Conservation (phyloP, 2,888 invertebrate species). For the Zygothrica quintamaculata region DNA sequence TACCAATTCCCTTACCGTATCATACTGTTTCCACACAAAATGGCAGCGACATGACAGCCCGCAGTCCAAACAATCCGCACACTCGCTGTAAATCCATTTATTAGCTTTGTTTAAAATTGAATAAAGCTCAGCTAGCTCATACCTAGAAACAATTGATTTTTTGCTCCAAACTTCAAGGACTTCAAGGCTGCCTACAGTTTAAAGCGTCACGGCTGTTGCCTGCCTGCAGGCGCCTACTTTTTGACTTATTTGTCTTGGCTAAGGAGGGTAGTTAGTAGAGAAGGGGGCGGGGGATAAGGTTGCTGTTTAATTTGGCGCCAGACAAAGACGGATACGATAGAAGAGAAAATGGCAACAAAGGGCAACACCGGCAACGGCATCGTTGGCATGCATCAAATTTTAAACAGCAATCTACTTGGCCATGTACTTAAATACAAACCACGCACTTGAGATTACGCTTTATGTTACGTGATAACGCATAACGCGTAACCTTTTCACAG, state of each 20-base stretch:
- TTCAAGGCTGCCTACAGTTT: slow-evolving; percentile 57
- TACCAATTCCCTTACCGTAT: no score
- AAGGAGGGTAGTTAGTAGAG: not conserved
- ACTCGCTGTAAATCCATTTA: slow-evolving; percentile 67
- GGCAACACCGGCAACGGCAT: slow-evolving; percentile 2
- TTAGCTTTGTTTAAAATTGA: slow-evolving; percentile 76
- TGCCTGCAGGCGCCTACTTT: slow-evolving; percentile 15
- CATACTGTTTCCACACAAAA: not conserved
- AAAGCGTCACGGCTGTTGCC: slow-evolving; percentile 29
- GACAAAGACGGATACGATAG: slow-evolving; percentile 32
- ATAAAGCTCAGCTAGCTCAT: slow-evolving; percentile 61
- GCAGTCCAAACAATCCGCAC: slow-evolving; percentile 37
- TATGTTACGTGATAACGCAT: slow-evolving; percentile 82
- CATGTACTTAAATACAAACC: slow-evolving; percentile 73
- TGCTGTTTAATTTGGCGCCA: slow-evolving; percentile 65
- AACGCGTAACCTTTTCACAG: slow-evolving; percentile 79
- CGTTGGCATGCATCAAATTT: slow-evolving; percentile 72
- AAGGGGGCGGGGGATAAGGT: not conserved
- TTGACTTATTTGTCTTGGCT: slow-evolving; percentile 51
- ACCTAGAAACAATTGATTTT: slow-evolving; percentile 75
- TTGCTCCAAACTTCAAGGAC: slow-evolving; percentile 16
- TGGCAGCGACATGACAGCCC: slow-evolving; percentile 17
- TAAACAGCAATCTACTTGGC: slow-evolving; percentile 74
- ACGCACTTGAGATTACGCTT: slow-evolving; percentile 78
- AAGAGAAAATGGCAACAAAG: no score